Evolutionary conservation across 2,113 vertebrate species (phyloP).

Genomic region (Albula goreensis): DNA sequence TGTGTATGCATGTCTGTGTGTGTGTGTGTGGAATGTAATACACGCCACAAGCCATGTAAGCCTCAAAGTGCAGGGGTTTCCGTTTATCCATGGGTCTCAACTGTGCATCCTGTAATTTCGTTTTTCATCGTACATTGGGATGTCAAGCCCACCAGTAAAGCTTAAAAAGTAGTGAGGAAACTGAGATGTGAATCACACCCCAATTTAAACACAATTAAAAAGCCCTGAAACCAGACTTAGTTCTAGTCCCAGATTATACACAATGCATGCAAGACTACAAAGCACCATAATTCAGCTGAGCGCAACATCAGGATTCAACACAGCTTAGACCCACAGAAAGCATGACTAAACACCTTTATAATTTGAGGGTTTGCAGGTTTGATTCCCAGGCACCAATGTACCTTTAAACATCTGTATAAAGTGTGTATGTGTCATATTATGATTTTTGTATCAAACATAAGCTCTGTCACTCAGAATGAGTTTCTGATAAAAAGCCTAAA

Average conservation of each 20-base stretch:
- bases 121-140: neutral
- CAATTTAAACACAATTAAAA: neutral
- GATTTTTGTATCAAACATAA: too few relatives aligned
- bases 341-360: too few relatives aligned
- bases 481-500: too few relatives aligned
- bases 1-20: neutral
- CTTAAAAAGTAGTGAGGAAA: neutral
- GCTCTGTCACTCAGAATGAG: too few relatives aligned
- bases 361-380: too few relatives aligned
- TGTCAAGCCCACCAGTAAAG: neutral
- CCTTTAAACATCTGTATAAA: too few relatives aligned
- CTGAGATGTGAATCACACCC: neutral
- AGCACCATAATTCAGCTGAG: neutral
- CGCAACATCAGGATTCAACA: neutral
- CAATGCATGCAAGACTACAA: neutral
- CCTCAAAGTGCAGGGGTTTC: too few relatives aligned
- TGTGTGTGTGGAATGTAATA: too few relatives aligned
- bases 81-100: too few relatives aligned
- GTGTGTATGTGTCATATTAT: too few relatives aligned
- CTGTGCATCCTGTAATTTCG: neutral
- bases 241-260: neutral
- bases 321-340: neutral
- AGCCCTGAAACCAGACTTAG: neutral
- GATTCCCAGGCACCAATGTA: too few relatives aligned
- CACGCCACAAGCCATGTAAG: too few relatives aligned